Evolutionary conservation across 64 coral and sea anemone genomes (phyloP).

Genomic region (Stichodactyla helianthus): DNA sequence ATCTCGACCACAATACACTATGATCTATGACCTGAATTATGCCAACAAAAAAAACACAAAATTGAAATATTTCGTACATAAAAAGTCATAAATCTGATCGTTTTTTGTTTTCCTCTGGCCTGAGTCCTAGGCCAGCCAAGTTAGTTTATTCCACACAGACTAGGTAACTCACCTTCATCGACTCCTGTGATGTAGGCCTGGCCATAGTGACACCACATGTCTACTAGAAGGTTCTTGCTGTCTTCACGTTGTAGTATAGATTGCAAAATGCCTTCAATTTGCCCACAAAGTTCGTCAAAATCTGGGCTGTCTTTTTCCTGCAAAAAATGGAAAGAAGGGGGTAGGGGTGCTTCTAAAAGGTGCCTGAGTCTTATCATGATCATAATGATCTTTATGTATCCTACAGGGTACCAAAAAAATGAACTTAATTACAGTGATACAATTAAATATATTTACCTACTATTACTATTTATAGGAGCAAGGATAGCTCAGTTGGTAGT

Average conservation of each 20-base stretch:
- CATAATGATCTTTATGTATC: neutral
- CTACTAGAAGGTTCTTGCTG: neutral
- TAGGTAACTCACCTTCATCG: neutral
- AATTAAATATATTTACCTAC: neutral
- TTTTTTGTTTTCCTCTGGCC: too few relatives aligned
- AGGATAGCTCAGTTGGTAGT: too few relatives aligned
- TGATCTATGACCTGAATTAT: too few relatives aligned
- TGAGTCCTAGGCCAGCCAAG: too few relatives aligned
- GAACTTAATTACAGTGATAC: too few relatives aligned
- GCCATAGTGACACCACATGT: conserved; percentile 14
- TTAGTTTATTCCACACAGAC: too few relatives aligned
- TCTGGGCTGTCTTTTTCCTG: neutral
- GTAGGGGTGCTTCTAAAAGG: neutral
- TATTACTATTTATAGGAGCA: too few relatives aligned
- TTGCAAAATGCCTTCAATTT: neutral
- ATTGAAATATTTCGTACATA: too few relatives aligned
- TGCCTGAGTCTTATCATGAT: neutral
- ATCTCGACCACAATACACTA: too few relatives aligned
- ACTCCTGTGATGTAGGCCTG: neutral
- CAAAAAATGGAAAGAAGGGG: neutral
- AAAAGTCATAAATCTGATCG: too few relatives aligned
- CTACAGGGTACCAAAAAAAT: too few relatives aligned
- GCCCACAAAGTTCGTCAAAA: neutral
- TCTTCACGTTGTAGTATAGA: neutral
- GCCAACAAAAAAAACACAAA: too few relatives aligned